phyloP scores from a whole-genome alignment of 2,113 vertebrate genomes.

The cattle (Bos taurus) region DNA sequence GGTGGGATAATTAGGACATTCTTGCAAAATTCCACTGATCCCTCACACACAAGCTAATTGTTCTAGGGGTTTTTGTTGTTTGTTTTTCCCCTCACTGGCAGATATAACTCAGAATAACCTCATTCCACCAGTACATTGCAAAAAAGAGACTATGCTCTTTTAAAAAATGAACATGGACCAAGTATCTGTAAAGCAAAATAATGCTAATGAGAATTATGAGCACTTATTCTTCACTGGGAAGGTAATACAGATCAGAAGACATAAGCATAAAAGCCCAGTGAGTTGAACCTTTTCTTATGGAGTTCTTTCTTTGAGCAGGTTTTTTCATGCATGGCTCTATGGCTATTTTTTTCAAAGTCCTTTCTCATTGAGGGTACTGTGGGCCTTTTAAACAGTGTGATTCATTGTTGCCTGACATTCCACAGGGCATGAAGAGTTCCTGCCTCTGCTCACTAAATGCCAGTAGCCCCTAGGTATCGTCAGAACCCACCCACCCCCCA shows the following conservation, averaged over 20 bases:
- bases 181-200: not conserved
- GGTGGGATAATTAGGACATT: slow-evolving; percentile 62
- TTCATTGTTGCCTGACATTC: not conserved
- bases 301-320: not conserved
- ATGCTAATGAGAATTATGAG: not conserved
- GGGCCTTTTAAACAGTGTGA: not conserved
- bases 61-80: not conserved
- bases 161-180: not conserved
- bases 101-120: slow-evolving; percentile 3
- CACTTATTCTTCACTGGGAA: not conserved
- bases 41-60: slow-evolving; percentile 36
- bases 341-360: not conserved
- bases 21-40: not conserved
- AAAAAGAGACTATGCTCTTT: not conserved
- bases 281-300: not conserved
- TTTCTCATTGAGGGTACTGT: not conserved
- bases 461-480: not conserved
- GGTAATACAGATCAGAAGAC: not conserved
- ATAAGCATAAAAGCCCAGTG: not conserved
- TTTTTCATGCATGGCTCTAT: not conserved
- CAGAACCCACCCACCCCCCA: not conserved
- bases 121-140: not conserved
- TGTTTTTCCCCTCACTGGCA: not conserved
- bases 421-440: not conserved
- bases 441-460: not conserved